Evolutionary conservation across 2,113 vertebrate genomes (phyloP).

Genomic region (Acanthisitta chloris): DNA sequence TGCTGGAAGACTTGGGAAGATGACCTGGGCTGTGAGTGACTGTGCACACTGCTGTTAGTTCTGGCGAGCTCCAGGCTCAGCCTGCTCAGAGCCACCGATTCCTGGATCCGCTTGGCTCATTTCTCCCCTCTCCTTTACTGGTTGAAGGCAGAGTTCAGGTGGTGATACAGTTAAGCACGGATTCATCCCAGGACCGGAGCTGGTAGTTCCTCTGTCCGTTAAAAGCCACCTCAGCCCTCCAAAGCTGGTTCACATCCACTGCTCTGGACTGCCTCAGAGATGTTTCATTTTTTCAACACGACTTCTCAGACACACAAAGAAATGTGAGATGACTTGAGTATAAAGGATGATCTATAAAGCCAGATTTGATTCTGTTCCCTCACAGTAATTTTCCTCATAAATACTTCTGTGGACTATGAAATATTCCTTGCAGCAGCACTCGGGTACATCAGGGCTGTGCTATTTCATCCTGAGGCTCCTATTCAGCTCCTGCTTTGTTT

Average conservation of each 20-base stretch:
- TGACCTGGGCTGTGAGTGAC: accelerated
- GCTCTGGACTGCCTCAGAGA: background rate
- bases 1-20: accelerated
- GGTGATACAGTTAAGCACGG: accelerated
- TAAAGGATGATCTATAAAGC: conserved; percentile 47
- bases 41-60: accelerated
- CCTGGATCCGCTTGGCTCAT: background rate
- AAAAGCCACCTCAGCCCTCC: background rate
- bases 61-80: background rate
- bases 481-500: background rate
- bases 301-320: background rate
- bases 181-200: background rate
- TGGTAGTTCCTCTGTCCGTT: background rate
- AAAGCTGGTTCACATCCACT: background rate
- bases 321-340: background rate
- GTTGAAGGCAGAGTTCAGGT: background rate
- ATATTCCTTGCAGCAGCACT: background rate
- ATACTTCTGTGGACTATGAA: conserved; percentile 42
- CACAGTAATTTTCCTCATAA: conserved; percentile 57
- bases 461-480: background rate
- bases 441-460: background rate
- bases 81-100: background rate
- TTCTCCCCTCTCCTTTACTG: background rate
- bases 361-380: conserved; percentile 44
- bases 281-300: background rate